phyloP scores from a whole-genome alignment of 2,113 vertebrate genomes.

The Oriolus oriolus region DNA sequence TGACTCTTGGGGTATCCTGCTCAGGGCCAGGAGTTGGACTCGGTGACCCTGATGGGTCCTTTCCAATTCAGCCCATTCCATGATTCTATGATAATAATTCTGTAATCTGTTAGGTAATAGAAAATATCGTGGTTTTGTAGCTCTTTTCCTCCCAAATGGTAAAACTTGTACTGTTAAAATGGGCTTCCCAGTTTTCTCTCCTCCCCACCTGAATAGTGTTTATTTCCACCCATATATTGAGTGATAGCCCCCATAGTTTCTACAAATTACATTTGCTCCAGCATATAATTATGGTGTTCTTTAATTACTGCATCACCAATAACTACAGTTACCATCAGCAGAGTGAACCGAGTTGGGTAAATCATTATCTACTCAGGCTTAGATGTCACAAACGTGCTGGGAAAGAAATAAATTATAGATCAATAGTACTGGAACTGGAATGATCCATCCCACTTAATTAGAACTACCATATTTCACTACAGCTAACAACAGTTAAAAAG shows the following conservation, averaged over 20 bases:
- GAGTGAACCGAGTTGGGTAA: not conserved
- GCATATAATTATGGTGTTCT: not conserved
- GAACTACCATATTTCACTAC: slow-evolving; percentile 43
- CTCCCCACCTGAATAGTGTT: not conserved
- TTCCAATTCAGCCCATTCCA: not conserved
- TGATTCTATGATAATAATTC: not conserved
- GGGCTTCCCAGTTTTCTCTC: not conserved
- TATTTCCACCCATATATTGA: not conserved
- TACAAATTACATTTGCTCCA: not conserved
- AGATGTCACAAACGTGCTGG: slow-evolving; percentile 52
- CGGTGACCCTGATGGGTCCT: rapidly evolving
- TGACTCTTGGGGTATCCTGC: not conserved
- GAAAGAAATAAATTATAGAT: slow-evolving; percentile 71
- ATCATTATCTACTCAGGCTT: slow-evolving; percentile 50
- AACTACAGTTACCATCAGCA: not conserved
- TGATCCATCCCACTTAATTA: slow-evolving; percentile 69
- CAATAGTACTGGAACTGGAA: slow-evolving; percentile 65
- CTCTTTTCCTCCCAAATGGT: not conserved
- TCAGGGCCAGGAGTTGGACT: not conserved
- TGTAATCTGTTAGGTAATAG: not conserved
- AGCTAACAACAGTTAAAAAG: slow-evolving; percentile 25
- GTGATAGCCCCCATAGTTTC: not conserved
- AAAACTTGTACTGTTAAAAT: not conserved
- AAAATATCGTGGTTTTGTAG: not conserved
- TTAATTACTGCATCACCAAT: not conserved